Base-by-base conservation (phyloP, 1,140 invertebrate genomes). In the Drosophila littoralis region DNA sequence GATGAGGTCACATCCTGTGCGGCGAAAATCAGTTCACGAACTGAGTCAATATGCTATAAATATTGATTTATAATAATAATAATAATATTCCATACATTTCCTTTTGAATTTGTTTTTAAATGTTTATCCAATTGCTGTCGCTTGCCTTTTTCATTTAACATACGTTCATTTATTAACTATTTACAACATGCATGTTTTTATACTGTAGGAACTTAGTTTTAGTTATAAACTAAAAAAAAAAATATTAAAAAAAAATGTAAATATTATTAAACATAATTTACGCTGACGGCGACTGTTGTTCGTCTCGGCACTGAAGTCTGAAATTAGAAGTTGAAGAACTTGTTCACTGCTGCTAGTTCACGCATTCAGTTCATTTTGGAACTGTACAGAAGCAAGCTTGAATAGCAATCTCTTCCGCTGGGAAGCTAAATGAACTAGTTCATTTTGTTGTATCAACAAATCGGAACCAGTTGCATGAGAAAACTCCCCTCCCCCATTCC, bases 221-320 rank as follows among this genome's bases (percentile, higher is more conserved):
- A 67, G 15, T 17, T 42, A 48, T 9, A 15, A 38, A 28, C 42
- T 48, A 55, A 28, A 46, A 40, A 50, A 58, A 38, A 61, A 63
- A 36, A 45, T 12, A 59, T 40, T 13, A 0, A n/a, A 17, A 36
- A 67, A 38, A 58, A 54, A 58, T 28, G 28, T 4, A 8, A n/a
- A 67, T n/a, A 32, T 32, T 57, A 7, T 33, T 12, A 28, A 13
- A 22, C 7, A 74, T 61, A 72, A 77, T 45, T 61, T 63, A 78
- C 10, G 8, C 6, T 35, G 36, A 52, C 38, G 13, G 40, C 38
- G 52, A 58, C n/a, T 33, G 35, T 74, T 68, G 57, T 68, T 74
- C 57, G 15, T 48, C 35, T 10, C 35, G 50, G 70, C 64, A 46
- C n/a, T 22, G 12, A 15, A 15, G 32, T n/a, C 33, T 50, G 50